phyloP scores from a whole-genome alignment of 2,888 invertebrate genomes.

The Amphipoea oculea region DNA sequence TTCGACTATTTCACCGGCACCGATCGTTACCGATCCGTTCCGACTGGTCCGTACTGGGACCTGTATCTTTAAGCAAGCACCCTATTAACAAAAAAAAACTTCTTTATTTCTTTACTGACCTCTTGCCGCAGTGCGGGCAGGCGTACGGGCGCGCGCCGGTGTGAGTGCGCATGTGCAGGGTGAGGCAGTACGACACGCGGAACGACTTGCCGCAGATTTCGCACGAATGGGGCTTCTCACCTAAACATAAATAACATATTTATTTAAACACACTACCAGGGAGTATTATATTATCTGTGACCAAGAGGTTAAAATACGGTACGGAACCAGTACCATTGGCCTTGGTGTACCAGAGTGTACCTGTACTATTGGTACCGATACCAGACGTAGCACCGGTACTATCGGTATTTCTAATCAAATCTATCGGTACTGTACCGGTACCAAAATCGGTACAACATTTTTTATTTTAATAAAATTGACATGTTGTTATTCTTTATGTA shows the following conservation, averaged over 20 bases:
- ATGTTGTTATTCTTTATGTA: background rate
- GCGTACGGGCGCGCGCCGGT: constrained; percentile 94
- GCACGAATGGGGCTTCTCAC: constrained; percentile 94
- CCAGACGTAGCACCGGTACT: background rate
- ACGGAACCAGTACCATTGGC: background rate
- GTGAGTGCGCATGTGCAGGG: constrained; percentile 95
- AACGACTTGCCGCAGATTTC: constrained; percentile 95
- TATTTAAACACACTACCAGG: background rate
- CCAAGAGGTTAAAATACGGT: background rate
- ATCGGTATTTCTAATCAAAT: background rate
- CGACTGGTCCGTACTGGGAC: background rate
- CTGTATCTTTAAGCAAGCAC: background rate
- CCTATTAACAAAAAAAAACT: background rate
- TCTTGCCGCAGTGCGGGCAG: constrained; percentile 88
- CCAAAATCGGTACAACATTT: background rate
- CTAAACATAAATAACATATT: constrained; percentile 69
- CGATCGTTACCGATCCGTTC: background rate
- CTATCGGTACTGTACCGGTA: background rate
- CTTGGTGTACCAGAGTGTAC: background rate
- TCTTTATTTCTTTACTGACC: constrained; percentile 62
- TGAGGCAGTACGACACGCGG: constrained; percentile 94
- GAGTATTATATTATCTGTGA: too few relatives aligned
- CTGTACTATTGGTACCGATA: background rate
- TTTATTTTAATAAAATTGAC: too few relatives aligned
- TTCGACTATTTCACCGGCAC: background rate